Base-by-base conservation (phyloP, 2,888 invertebrate genomes). In the Polyommatus iphigenia region DNA sequence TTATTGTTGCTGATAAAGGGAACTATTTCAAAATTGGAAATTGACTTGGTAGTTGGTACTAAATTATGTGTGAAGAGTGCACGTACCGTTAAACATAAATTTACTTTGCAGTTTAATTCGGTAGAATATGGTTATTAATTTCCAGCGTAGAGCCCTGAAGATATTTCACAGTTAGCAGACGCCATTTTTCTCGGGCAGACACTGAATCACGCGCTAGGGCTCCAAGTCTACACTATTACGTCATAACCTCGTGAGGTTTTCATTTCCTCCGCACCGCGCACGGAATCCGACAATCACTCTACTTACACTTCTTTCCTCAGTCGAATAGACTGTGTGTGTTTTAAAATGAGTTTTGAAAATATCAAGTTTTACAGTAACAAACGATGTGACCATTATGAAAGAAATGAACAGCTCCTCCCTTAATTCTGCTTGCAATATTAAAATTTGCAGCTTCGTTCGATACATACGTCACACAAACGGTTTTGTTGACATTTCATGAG, bases 191-290 rank as follows among this genome's bases (percentile, higher is more conserved):
- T 67, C 67, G 15, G 29, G 29, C 29, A 67, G 67, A 67, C 67
- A 67, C 67, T 67, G 67, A 67, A 67, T 67, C 67, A 67, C 32
- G 67, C 29, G 67, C 67, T 67, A 67, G 67, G 67, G 15, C 62
- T 13, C 2, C 13, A 20, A 62, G 67, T 29, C 67, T 67, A 67
- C 18, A 32, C 67, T 67, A 67, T 67, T 67, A 67, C 32, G 15
- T 67, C 67, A 67, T 67, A 67, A 67, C 67, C 67, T 67, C 67
- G 29, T 67, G 67, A 67, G 67, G 67, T 67, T 67, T 67, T 67
- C 67, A 67, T 67, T 67, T 67, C 67, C 67, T 67, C 29, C 18
- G 67, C 29, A 29, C 20, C 29, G 67, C 32, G 29, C 67, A 67
- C 67, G 67, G 67, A 67, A 67, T 67, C 67, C 67, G 29, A 67